Percentiles rank a stretch among this genome's conserved stretches.
These are phyloP conservation scores for Henricia sp. DNA, from an alignment of 53 echinoderm and acorn worm genomes.

Conservation along the genomic window DNA sequence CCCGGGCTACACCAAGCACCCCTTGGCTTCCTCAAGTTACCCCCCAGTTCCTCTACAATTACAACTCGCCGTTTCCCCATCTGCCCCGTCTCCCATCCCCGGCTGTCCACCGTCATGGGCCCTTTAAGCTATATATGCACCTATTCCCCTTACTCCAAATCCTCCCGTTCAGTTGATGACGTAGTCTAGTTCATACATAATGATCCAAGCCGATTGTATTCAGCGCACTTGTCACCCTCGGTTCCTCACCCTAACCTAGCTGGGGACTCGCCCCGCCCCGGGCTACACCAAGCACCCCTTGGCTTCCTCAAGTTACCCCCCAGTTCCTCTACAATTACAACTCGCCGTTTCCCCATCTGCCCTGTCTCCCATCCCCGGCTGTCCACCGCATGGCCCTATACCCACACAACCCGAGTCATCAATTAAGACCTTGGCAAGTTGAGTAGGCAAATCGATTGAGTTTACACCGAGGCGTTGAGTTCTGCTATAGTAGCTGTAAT, in stretches of 20 bases:
- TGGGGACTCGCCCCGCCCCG: constrained; percentile 3
- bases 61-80: background rate
- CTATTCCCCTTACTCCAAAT: background rate
- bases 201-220: background rate
- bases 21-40: constrained; percentile 12
- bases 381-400: background rate
- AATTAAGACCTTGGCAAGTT: background rate
- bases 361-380: background rate
- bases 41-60: background rate
- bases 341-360: background rate
- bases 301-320: constrained; percentile 19
- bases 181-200: background rate
- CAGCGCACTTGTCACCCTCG: background rate
- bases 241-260: constrained; percentile 5
- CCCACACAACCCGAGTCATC: background rate
- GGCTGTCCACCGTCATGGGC: background rate
- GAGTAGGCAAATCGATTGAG: constrained; percentile 31
- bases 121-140: background rate
- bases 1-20: constrained; percentile 18
- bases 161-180: background rate
- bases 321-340: constrained; percentile 42
- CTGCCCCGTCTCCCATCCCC: background rate
- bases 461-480: constrained; percentile 43
- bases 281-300: constrained; percentile 5
- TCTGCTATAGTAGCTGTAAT: constrained; percentile 9